Evolutionary conservation across 2,113 vertebrate genomes (phyloP), one percentile per base, ranked within the genome.

Genomic region (Clarias gariepinus): DNA sequence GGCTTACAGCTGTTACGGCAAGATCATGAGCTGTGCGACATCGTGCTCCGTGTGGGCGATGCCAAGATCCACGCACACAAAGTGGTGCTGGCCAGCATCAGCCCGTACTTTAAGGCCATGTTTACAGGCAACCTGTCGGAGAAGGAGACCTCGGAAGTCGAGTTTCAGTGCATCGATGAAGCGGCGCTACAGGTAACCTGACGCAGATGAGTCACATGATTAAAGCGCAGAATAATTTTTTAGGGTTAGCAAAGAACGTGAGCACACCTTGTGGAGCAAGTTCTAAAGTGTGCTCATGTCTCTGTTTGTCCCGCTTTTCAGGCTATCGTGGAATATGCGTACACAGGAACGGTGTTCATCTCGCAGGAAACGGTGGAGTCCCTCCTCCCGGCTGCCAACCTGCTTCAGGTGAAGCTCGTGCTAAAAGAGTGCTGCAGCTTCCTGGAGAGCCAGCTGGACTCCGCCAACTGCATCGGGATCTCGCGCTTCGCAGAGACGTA

Each of bases 81-180:
- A 91, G 98, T 95, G 91, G 98, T 99, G 86, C 95, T 99, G 88
- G 98, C 98, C 92, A 98, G 98, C 94, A 97, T 99, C 94, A 99
- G 98, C 88, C 98, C 98, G 0, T 99, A 99, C 93, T 99, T 99
- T 94, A 99, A 98, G 94, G 98, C 98, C 94, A 99, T 99, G 98
- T 99, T 99, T 94, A 98, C 98, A 0, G 98, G 98, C 80, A 99
- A 96, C 93, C 95, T 99, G 57, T 99, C 98, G 0, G 98, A 99
- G 93, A 99, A 99, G 91, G 98, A 98, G 93, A 99, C 97, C 84
- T 95, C 96, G 0, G 97, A 99, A 92, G 98, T 99, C 87, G 98
- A 99, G 89, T 99, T 99, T 92, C 98, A 98, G 92, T 97, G 97
- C 90, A 93, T 99, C 0, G 97, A 98, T 0, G 98, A 99, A 92